These are phyloP conservation scores for Seriola aureovittata DNA, from an alignment of 2,113 vertebrate species.

Conservation along the genomic window DNA sequence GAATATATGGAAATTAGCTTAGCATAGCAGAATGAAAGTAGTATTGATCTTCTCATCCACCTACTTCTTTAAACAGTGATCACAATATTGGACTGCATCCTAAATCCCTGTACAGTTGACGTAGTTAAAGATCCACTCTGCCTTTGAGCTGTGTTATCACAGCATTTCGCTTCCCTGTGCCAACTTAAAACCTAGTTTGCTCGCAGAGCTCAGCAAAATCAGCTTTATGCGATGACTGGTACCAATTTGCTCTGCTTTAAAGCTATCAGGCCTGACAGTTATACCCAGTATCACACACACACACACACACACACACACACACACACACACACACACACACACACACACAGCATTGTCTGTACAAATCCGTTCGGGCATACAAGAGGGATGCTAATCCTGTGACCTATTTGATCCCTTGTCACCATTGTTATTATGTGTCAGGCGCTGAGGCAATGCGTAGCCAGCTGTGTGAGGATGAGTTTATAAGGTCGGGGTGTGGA, in stretches of 20 bases:
- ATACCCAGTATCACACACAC: constrained; percentile 17
- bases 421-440: constrained; percentile 54
- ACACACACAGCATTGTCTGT: background rate
- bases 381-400: constrained; percentile 66
- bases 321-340: constrained; percentile 6
- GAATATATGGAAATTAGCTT: background rate
- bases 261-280: constrained; percentile 33
- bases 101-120: constrained; percentile 29
- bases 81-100: background rate
- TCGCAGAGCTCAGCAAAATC: constrained; percentile 42
- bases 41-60: background rate
- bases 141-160: constrained; percentile 25
- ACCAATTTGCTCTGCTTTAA: constrained; percentile 45
- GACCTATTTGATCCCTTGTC: constrained; percentile 69
- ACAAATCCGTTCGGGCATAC: constrained; percentile 50
- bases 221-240: constrained; percentile 28
- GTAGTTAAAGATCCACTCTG: constrained; percentile 4
- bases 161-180: background rate
- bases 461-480: constrained; percentile 70
- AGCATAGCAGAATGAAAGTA: background rate
- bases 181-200: constrained; percentile 22
- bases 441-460: constrained; percentile 27
- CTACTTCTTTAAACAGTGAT: background rate
- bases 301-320: background rate
- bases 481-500: constrained; percentile 50